Base-by-base conservation (phyloP, 2,113 vertebrate species). In the Cyrtonyx montezumae region DNA sequence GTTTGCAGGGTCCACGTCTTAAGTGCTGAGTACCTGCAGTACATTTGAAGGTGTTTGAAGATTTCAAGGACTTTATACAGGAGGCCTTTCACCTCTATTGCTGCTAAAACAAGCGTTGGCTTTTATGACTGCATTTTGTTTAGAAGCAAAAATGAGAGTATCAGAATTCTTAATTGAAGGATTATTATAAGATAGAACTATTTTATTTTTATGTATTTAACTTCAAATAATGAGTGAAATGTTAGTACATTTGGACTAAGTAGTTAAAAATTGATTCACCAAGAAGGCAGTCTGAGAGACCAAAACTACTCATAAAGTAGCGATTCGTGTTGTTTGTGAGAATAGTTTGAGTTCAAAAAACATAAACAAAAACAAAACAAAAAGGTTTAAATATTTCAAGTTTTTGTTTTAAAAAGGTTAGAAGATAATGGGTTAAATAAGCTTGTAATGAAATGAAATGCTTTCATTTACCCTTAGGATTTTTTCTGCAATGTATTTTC, bases 351-450 rank as follows among this genome's bases (percentile, higher is more conserved):
- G 46, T 80, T 22, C 63, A 34, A 90, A 94, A 85, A 85, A 45
- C n/a, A 45, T 20, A 20, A 55, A 56, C 40, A 40, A 40, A 40
- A 40, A 40, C 40, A 20, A 87, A 32, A 0, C 19, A 48, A 4
- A 48, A 63, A 80, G 37, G 65, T 90, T 91, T 83, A 83, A 91
- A 36, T 74, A 62, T 42, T 87, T 77, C 6, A 11, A 2, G 26
- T 76, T 56, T 95, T 94, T 95, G 37, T 93, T 96, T 94, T 86
- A 95, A 93, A 95, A 91, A 95, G 77, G 88, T 67, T 82, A 77
- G 63, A 55, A 80, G 65, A n/a, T 42, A 63, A 11, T 83, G 88
- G 73, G 90, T 96, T 93, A 88, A 78, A 43, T 84, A 88, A 93
- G 82, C 90, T 66, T 83, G 13, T 77, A 74, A 66, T 59, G 37